Conservation (phyloP, 2,113 vertebrate species). For the Accipiter cooperii region DNA sequence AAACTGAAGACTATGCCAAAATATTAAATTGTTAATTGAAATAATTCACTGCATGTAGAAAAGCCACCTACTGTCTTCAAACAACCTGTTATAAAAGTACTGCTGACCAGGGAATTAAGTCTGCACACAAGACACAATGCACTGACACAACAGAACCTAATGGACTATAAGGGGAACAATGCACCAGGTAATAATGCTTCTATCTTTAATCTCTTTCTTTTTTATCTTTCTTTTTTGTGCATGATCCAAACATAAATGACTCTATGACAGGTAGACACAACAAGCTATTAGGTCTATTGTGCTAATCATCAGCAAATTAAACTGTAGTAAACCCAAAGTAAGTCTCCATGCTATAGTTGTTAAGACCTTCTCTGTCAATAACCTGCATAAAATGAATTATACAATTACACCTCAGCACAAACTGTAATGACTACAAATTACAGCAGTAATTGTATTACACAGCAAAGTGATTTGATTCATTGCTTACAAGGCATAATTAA, state of each 20-base stretch:
- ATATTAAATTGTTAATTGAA: neutral
- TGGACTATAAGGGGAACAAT: neutral
- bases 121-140: neutral
- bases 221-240: neutral
- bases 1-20: neutral
- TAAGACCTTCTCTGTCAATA: slow-evolving; percentile 49
- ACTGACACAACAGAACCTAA: neutral
- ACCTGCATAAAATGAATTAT: slow-evolving; percentile 29
- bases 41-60: neutral
- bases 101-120: neutral
- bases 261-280: neutral
- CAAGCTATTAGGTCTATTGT: neutral
- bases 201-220: neutral
- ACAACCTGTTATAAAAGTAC: neutral
- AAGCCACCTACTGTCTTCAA: neutral
- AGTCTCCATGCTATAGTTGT: neutral
- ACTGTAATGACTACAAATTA: slow-evolving; percentile 62
- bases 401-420: slow-evolving; percentile 41
- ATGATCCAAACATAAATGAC: neutral
- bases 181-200: neutral
- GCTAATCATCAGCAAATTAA: slow-evolving; percentile 21
- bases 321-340: neutral
- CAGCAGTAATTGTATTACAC: slow-evolving; percentile 55
- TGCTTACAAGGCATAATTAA: slow-evolving; percentile 57
- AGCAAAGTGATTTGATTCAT: slow-evolving; percentile 49